Percentiles rank a stretch among this genome's conserved stretches.
phyloP scores from a whole-genome alignment of 1,140 invertebrate genomes.

The Drosophila novamexicana region DNA sequence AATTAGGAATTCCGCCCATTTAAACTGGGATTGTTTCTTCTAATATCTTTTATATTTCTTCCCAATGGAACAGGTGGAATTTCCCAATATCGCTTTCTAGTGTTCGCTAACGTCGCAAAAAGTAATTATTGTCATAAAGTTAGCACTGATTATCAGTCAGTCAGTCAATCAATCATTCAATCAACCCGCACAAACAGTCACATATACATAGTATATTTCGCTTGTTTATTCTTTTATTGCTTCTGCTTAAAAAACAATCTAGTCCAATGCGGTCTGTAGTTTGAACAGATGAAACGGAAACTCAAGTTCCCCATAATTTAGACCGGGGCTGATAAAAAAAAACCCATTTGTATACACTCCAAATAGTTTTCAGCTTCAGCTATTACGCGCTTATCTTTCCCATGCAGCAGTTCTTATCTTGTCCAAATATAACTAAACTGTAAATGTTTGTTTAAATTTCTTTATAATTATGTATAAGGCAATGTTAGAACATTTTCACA shows the following conservation, averaged over 20 bases:
- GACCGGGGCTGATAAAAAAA: not conserved
- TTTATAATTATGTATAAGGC: slow-evolving; percentile 8
- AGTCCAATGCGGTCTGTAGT: not conserved
- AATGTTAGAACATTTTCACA: slow-evolving; percentile 1
- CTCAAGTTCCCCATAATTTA: not conserved
- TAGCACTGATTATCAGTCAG: not conserved
- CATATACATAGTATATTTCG: too few species aligned
- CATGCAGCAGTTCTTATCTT: slow-evolving; percentile 23
- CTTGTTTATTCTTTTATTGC: not conserved
- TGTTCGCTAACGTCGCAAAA: too few species aligned
- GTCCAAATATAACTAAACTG: slow-evolving; percentile 6
- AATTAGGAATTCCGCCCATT: too few species aligned
- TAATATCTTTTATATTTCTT: too few species aligned
- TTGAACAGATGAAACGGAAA: slow-evolving; percentile 1
- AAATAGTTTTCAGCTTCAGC: slow-evolving; percentile 11
- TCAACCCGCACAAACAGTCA: not conserved
- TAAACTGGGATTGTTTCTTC: too few species aligned
- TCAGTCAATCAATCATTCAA: not conserved
- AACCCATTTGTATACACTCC: not conserved
- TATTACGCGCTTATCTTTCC: slow-evolving; percentile 16
- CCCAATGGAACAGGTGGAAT: too few species aligned
- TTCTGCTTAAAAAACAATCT: not conserved
- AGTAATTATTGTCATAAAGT: too few species aligned
- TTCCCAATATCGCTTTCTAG: too few species aligned
- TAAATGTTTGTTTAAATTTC: not conserved